Evolutionary conservation across 2,113 vertebrate genomes (phyloP).

Genomic region (Noturus placidus): DNA sequence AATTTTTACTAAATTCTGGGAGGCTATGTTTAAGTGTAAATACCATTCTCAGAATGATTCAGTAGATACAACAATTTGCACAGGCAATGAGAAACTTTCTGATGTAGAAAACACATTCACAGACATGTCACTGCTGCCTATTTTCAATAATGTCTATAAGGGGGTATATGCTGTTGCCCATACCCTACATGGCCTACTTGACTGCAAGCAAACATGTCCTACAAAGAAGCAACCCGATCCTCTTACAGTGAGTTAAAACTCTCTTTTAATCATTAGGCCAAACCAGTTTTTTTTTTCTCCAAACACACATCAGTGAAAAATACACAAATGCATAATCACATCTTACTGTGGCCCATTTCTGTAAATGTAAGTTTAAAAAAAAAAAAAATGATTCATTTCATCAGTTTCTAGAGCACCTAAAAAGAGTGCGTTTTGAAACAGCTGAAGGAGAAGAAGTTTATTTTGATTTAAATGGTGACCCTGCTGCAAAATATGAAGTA

Average conservation of each 20-base stretch:
- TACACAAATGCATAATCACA: background rate
- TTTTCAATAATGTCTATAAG: constrained; percentile 57
- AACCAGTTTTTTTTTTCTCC: constrained; percentile 51
- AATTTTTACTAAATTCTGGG: constrained; percentile 59
- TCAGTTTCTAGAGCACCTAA: constrained; percentile 68
- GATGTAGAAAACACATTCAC: constrained; percentile 56
- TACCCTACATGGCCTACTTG: constrained; percentile 49
- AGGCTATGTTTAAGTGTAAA: constrained; percentile 53
- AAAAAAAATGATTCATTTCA: background rate
- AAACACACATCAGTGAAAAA: background rate
- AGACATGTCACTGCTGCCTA: constrained; percentile 55
- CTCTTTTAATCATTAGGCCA: background rate
- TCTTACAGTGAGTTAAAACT: constrained; percentile 31
- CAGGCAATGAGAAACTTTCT: constrained; percentile 50
- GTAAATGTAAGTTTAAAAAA: no score
- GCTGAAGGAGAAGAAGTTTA: constrained; percentile 61
- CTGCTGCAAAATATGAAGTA: constrained; percentile 68
- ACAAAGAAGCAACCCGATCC: constrained; percentile 33
- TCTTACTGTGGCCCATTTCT: background rate
- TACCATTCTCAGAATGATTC: constrained; percentile 5
- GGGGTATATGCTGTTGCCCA: constrained; percentile 56
- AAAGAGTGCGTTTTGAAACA: constrained; percentile 65
- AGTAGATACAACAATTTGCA: constrained; percentile 22
- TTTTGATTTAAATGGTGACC: constrained; percentile 71
- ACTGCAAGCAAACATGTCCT: constrained; percentile 16